Conservation (phyloP, 2,797 vertebrate species). For the Myotis pilosus region DNA sequence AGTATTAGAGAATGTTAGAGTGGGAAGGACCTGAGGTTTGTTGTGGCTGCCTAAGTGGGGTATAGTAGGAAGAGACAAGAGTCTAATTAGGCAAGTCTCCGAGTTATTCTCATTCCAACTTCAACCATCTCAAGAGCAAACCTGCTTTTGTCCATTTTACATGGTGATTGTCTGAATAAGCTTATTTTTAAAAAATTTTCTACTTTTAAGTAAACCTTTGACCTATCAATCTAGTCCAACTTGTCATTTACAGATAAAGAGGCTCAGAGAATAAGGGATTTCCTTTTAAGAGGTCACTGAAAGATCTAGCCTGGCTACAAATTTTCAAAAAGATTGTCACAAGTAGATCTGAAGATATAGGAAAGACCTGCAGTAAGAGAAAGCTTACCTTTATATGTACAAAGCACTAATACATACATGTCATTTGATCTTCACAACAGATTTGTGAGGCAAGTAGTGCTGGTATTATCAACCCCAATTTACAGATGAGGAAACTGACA, state of each 20-base stretch:
- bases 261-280: background rate
- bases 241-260: conserved; percentile 40
- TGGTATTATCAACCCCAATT: background rate
- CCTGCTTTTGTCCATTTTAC: background rate
- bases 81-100: background rate
- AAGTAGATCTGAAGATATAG: background rate
- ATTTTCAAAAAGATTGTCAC: conserved; percentile 6
- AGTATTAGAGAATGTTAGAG: background rate
- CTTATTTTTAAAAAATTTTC: background rate
- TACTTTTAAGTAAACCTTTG: conserved; percentile 40
- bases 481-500: conserved; percentile 7
- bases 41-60: background rate
- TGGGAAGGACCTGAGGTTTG: background rate
- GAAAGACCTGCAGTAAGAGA: background rate
- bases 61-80: background rate
- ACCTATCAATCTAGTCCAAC: background rate
- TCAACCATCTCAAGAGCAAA: conserved; percentile 3
- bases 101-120: background rate
- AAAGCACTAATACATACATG: background rate
- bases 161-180: background rate
- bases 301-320: background rate
- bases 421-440: background rate
- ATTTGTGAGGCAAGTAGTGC: background rate
- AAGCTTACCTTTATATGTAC: background rate
- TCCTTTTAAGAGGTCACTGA: conserved; percentile 24